Evolutionary conservation across 2,888 invertebrate genomes (phyloP).

Genomic region (Cosmia trapezina): DNA sequence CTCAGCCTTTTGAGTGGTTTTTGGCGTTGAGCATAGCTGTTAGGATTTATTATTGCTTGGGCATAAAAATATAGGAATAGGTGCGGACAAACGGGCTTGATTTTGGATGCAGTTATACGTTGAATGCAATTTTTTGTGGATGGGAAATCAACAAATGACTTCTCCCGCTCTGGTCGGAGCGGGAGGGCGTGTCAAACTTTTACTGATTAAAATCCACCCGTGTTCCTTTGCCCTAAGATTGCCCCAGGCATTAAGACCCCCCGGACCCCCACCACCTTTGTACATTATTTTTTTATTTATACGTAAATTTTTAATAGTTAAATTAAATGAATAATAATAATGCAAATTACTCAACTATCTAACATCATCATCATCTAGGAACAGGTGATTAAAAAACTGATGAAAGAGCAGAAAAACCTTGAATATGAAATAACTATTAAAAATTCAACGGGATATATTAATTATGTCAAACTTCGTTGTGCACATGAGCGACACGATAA

Average conservation of each 20-base stretch:
- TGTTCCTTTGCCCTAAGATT: no score
- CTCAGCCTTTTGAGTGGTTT: neutral
- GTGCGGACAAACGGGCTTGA: neutral
- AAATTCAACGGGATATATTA: conserved; percentile 6
- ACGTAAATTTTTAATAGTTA: no score
- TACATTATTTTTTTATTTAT: no score
- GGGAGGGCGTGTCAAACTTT: no score
- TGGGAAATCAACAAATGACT: no score
- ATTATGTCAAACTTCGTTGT: neutral
- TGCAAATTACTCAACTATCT: neutral
- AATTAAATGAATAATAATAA: no score
- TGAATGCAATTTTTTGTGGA: no score
- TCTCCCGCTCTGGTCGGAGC: no score
- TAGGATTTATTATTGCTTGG: neutral
- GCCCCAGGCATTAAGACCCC: no score
- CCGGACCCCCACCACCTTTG: no score
- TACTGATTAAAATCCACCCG: no score
- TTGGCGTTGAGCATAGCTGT: neutral
- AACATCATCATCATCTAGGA: neutral
- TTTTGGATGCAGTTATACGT: no score
- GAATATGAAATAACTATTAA: neutral
- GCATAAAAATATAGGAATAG: neutral
- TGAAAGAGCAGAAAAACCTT: neutral
- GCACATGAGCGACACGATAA: neutral
- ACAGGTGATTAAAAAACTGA: conserved; percentile 1